Percentiles rank a stretch among this genome's conserved stretches.
Conservation (phyloP, 2,888 invertebrate species). For the Drosophila parthenogenetica region DNA sequence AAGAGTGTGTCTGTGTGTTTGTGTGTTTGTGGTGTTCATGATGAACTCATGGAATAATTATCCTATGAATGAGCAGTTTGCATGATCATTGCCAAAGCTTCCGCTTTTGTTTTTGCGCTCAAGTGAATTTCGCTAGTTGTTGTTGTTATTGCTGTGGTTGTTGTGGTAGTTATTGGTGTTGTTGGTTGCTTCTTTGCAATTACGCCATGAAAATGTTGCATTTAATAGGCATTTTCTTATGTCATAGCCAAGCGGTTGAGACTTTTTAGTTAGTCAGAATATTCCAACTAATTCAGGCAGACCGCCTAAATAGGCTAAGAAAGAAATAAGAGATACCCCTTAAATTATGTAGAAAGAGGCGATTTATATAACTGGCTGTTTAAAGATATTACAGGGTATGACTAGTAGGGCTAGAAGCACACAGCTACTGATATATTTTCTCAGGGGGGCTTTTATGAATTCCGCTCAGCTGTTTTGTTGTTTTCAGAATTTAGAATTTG, state of each 20-base stretch:
- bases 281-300: conserved; percentile 54
- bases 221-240: conserved; percentile 77
- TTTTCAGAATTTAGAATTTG: conserved; percentile 60
- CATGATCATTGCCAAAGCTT: conserved; percentile 81
- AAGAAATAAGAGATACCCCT: neutral
- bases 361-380: neutral
- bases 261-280: conserved; percentile 55
- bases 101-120: conserved; percentile 78
- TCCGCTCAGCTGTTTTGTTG: conserved; percentile 73
- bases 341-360: too few relatives aligned
- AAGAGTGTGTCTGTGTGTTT: conserved; percentile 25
- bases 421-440: neutral
- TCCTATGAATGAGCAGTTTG: conserved; percentile 82
- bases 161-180: conserved; percentile 35
- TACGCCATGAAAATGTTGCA: conserved; percentile 80
- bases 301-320: conserved; percentile 12
- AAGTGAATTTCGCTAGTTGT: conserved; percentile 54
- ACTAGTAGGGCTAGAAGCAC: neutral
- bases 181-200: conserved; percentile 65
- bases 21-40: conserved; percentile 39
- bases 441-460: conserved; percentile 63
- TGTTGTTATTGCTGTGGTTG: conserved; percentile 31
- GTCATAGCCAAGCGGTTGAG: conserved; percentile 64
- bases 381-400: conserved; percentile 34
- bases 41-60: conserved; percentile 83